phyloP scores from a whole-genome alignment of 1,140 invertebrate genomes.

The Oedothorax gibbosus region DNA sequence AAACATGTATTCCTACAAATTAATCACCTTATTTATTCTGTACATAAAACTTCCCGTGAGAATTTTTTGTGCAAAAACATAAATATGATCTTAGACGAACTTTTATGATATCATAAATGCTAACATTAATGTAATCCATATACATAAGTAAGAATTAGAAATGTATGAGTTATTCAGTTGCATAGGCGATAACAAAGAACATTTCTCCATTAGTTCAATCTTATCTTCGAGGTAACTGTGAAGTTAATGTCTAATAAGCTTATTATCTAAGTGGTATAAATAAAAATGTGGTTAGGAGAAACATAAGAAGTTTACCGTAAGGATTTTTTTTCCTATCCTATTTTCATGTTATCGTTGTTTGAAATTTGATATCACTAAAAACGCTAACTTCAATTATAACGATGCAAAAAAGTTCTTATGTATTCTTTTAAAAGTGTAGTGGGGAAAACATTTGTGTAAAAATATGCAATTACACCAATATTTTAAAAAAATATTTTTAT shows the following conservation, averaged over 20 bases:
- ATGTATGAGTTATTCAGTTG: slow-evolving; percentile 28
- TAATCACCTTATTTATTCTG: too few relatives aligned
- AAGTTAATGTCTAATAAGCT: slow-evolving; percentile 51
- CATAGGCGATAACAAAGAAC: slow-evolving; percentile 39
- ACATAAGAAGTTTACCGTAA: neutral
- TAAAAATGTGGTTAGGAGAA: slow-evolving; percentile 23
- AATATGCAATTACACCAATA: too few relatives aligned
- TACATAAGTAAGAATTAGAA: slow-evolving; percentile 40
- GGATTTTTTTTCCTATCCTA: too few relatives aligned
- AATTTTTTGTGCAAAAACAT: neutral
- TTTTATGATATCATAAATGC: slow-evolving; percentile 47
- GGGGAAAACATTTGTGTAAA: too few relatives aligned
- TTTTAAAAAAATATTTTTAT: too few relatives aligned
- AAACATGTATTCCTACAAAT: too few relatives aligned
- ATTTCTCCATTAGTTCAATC: slow-evolving; percentile 35
- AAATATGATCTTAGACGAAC: neutral
- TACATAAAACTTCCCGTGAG: too few relatives aligned
- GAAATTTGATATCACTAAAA: too few relatives aligned
- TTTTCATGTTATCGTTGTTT: too few relatives aligned
- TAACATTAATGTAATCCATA: slow-evolving; percentile 35
- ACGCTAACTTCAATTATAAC: too few relatives aligned
- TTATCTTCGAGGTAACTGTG: slow-evolving; percentile 41
- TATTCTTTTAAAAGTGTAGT: too few relatives aligned
- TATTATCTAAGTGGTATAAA: slow-evolving; percentile 51
- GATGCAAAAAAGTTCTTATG: too few relatives aligned